Evolutionary conservation across 2,888 invertebrate species (phyloP), one percentile per base, ranked within the genome.

Genomic region (Catocala fraxini): DNA sequence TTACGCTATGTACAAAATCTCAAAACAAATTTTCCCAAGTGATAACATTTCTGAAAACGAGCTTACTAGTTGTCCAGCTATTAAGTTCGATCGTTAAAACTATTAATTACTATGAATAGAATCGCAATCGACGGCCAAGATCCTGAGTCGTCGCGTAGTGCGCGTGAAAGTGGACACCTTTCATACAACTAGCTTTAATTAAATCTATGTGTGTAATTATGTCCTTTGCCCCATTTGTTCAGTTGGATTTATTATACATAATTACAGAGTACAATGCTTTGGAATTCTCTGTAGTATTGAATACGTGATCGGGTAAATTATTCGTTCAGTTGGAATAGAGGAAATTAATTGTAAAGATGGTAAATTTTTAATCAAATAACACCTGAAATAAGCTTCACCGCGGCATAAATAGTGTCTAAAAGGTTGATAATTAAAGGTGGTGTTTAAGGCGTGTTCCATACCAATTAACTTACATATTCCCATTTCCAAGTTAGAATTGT

Each of bases 111-210:
- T 81, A 81, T 77, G 79, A 76, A 66, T 74, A 65, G 77, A 81
- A 83, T 82, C 73, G 83, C 84, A 84, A 84, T 87, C 76, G 68
- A 71, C 67, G 59, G 56, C 56, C 42, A 70, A 68, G 75, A 71
- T 57, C 75, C 77, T 73, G 45, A 62, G 75, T 76, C 81, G 81
- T 81, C 85, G 86, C 87, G 79, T 84, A 52, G 80, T 76, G 83
- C 91, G 93, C 93, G 93, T 92, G 90, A 92, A 89, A 86, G 75
- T 74, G 88, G 82, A 91, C 93, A 93, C 94, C 93, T 93, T 91
- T 88, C 80, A 80, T 73, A 82, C 87, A 88, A 87, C 86, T 87
- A 86, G 83, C 85, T 84, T 82, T 90, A 91, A 93, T 92, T 92
- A 91, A 88, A 87, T 85, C 82, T 80, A 83, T 78, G 75, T 70